Percentiles rank a stretch among this genome's conserved stretches.
Evolutionary conservation across 37 sponge, comb jelly and placozoan genomes (phyloP).

Genomic region (Ianthella basta): DNA sequence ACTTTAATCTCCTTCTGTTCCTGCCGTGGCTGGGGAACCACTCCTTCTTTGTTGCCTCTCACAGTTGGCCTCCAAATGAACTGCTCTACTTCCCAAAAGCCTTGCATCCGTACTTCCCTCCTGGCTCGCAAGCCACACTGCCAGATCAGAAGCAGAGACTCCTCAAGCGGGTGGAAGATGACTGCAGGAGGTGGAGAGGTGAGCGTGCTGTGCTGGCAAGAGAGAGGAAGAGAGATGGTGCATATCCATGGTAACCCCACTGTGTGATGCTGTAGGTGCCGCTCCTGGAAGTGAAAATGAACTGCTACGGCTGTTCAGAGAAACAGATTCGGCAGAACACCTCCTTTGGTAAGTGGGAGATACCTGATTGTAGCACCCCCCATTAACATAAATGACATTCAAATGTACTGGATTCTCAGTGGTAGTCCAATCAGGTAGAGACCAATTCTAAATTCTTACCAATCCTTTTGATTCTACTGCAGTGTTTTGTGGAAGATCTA

Average conservation of each 20-base stretch:
- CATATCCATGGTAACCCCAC: no score
- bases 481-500: conserved; percentile 82
- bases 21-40: no score
- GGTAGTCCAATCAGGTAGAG: no score
- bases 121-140: not conserved
- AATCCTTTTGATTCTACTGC: not conserved
- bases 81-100: conserved; percentile 45
- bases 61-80: no score
- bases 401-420: no score
- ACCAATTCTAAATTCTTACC: no score
- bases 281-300: conserved; percentile 52
- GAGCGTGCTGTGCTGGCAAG: not conserved
- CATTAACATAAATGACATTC: no score
- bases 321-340: conserved; percentile 60
- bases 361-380: not conserved
- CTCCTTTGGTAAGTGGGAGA: conserved; percentile 62
- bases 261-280: not conserved
- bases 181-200: conserved; percentile 46
- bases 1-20: no score
- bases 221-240: not conserved
- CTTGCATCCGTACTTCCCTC: conserved; percentile 37
- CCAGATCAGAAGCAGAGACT: conserved; percentile 24
- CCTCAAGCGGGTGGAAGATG: conserved; percentile 65
- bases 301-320: conserved; percentile 46
- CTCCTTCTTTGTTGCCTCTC: no score